Conservation (phyloP, 2,113 vertebrate genomes). For the Megalops atlanticus region DNA sequence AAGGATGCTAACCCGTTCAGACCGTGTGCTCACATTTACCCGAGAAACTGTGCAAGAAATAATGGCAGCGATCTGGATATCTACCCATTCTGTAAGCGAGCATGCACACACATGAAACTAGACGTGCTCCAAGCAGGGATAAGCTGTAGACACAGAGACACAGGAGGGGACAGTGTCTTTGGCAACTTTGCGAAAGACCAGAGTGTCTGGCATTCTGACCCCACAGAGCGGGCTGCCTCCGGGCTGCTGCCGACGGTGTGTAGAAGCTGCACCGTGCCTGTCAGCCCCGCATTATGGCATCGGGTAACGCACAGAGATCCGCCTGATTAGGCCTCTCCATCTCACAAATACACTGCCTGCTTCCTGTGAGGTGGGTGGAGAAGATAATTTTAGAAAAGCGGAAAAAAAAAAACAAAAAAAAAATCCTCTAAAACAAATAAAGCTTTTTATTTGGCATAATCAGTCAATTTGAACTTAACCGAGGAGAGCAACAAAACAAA, state of each 20-base stretch:
- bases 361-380: constrained; percentile 65
- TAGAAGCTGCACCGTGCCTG: constrained; percentile 48
- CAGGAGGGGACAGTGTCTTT: neutral
- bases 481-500: constrained; percentile 80
- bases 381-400: constrained; percentile 66
- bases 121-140: neutral
- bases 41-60: neutral
- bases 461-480: constrained; percentile 78
- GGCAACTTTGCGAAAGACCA: neutral
- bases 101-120: neutral
- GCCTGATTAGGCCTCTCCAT: constrained; percentile 68
- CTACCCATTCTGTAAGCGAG: neutral
- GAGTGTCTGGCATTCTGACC: neutral
- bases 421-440: constrained; percentile 71
- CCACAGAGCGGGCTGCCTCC: neutral
- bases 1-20: neutral
- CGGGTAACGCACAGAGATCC: constrained; percentile 47
- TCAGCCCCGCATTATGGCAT: too few relatives aligned
- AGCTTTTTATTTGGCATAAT: constrained; percentile 75
- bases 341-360: constrained; percentile 59
- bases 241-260: neutral
- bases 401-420: constrained; percentile 44
- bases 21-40: neutral
- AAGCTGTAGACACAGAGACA: neutral
- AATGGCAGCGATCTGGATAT: neutral